Base-by-base conservation (phyloP, 2,113 vertebrate genomes). In the Erinaceus europaeus region DNA sequence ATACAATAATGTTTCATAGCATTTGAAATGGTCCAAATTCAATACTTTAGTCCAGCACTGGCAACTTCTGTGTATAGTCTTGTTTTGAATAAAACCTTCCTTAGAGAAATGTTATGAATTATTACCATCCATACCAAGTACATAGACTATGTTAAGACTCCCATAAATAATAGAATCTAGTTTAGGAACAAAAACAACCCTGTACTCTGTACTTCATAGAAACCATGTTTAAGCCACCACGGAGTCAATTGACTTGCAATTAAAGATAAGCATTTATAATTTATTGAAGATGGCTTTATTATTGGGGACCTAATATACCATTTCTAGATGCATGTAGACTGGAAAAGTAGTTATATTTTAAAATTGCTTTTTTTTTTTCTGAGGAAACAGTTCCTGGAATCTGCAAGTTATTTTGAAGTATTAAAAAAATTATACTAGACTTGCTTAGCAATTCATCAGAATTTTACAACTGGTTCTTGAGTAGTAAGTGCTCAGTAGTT, bases 361-460 rank as follows among this genome's bases (percentile, higher is more conserved):
- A 86, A 76, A 73, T 62, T 69, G 53, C 72, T 74, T 69, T n/a
- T n/a, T n/a, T n/a, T n/a, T n/a, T n/a, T n/a, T 73, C 20, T 85
- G 29, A 5, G 68, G 17, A 46, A 67, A 65, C 4, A 50, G 9
- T n/a, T n/a, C 71, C 14, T 42, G 13, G 12, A 89, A 34, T 74
- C 21, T 55, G 21, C 52, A 77, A 69, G 17, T 38, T 78, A 71
- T 32, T 87, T 52, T 42, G 13, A 89, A n/a, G n/a, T n/a, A n/a
- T n/a, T n/a, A n/a, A n/a, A n/a, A n/a, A n/a, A n/a, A n/a, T n/a
- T n/a, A n/a, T n/a, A n/a, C n/a, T n/a, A n/a, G n/a, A 40, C 6
- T 83, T 75, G 18, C n/a, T 18, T 86, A 46, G 21, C 59, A 73
- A 42, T 5, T 2, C 10, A 23, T 7, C 53, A 5, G 1, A 73